phyloP scores from a whole-genome alignment of 2,797 vertebrate species.

The Cichlasoma orientale region DNA sequence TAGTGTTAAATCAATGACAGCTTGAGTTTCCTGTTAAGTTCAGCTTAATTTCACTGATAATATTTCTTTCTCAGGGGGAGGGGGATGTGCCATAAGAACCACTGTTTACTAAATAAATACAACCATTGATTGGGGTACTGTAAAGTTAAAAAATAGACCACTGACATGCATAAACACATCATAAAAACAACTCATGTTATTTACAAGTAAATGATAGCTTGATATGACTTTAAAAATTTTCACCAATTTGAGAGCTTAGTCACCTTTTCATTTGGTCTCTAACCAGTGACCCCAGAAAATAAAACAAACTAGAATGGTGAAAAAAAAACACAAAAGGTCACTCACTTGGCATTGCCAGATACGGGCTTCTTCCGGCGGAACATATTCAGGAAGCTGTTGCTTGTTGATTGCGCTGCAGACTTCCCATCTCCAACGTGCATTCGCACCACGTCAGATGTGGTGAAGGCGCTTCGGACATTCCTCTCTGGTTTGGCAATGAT shows the following conservation, averaged over 20 bases:
- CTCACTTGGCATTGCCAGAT: conserved; percentile 93
- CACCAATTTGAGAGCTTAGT: conserved; percentile 39
- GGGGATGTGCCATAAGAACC: conserved; percentile 34
- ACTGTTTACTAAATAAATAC: background rate
- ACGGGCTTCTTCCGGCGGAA: conserved; percentile 94
- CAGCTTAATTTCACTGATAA: conserved; percentile 8
- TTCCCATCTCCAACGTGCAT: conserved; percentile 99
- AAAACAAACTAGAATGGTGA: background rate
- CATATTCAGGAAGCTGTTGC: conserved; percentile 94
- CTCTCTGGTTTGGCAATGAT: conserved; percentile 98
- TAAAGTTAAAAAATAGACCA: background rate
- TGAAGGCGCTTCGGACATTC: conserved; percentile 99
- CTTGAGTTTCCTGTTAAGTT: background rate
- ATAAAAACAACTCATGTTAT: background rate
- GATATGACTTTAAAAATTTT: background rate
- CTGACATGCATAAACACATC: conserved; percentile 29
- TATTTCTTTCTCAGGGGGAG: conserved; percentile 39
- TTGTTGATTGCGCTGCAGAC: conserved; percentile 86
- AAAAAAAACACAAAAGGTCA: conserved; percentile 58
- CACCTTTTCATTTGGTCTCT: conserved; percentile 13
- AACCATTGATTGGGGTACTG: background rate
- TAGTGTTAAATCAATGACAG: conserved; percentile 25
- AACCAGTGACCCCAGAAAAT: conserved; percentile 13
- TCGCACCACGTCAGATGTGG: conserved; percentile 97
- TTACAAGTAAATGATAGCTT: background rate